These are phyloP conservation scores for Nomada flava DNA, from an alignment of 2,888 invertebrate species.

Conservation along the genomic window DNA sequence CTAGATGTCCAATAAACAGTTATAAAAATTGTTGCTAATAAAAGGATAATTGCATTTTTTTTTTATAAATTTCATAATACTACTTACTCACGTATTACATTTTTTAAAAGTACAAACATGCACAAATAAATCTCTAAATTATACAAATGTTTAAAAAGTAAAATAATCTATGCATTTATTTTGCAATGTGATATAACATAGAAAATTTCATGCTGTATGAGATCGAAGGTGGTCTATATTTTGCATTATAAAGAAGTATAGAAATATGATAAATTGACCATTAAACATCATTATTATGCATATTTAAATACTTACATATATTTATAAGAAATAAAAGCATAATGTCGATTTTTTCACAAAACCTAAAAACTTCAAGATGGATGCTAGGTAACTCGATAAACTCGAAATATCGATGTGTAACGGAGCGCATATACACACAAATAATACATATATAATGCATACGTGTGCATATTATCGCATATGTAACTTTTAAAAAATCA, in stretches of 20 bases:
- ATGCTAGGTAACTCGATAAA: conserved; percentile 51
- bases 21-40: conserved; percentile 21
- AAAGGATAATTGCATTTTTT: background rate
- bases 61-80: background rate
- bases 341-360: conserved; percentile 42
- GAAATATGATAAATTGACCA: background rate
- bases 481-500: conserved; percentile 24
- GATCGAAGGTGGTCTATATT: background rate
- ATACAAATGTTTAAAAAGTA: background rate
- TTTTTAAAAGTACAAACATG: background rate
- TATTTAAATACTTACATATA: conserved; percentile 15
- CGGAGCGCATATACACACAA: conserved; percentile 16
- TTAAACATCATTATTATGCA: background rate
- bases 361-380: conserved; percentile 51
- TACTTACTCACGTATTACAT: background rate
- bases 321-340: conserved; percentile 21
- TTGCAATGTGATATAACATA: conserved; percentile 35
- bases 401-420: conserved; percentile 59
- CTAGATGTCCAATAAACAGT: background rate
- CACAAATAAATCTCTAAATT: background rate
- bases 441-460: conserved; percentile 1
- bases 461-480: conserved; percentile 5
- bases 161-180: conserved; percentile 21
- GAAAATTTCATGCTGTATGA: conserved; percentile 1
- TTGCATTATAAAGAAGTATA: background rate